Evolutionary conservation across 2,888 invertebrate species (phyloP), one percentile per base, ranked within the genome.

Genomic region (Pantelozetes paolii): DNA sequence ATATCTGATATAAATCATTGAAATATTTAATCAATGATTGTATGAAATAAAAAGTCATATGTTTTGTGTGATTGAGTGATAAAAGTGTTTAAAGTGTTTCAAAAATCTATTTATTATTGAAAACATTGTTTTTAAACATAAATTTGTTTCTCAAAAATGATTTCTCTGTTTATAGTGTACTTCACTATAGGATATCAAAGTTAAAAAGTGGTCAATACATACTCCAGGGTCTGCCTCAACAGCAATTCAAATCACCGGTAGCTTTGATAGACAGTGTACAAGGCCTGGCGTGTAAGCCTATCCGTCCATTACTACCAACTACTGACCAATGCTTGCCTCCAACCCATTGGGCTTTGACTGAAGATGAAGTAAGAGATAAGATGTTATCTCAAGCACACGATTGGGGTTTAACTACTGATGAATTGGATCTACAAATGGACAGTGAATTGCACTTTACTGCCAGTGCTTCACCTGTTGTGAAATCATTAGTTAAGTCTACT

Each of bases 401-500:
- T 72, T 80, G 79, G 79, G 79, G 79, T 11, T 73, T 79, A 11
- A 45, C 62, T 1, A 8, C 6, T 1, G 72, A 64, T 15, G 45
- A 72, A 45, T n/a, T 72, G 45, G 40, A 42, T 20, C 8, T 40
- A 9, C 62, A 72, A n/a, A 1, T 72, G 11, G 72, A 72, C 64
- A 45, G 28, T 64, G 72, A 72, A 26, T 64, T 72, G 9, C 72
- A 72, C 36, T 72, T 64, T 20, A 20, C 42, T 9, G 9, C 64
- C 13, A 30, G 11, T 2, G 62, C 62, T n/a, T 72, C 72, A 64
- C 72, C 72, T n/a, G 59, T 74, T 11, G 71, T 73, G 23, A 74
- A 80, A 32, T 76, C 81, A 74, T 74, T 79, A 23, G 82, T 84
- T 20, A 81, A 82, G 8, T 81, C 80, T 75, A 82, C 82, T 42